Evolutionary conservation across 2,113 vertebrate species (phyloP), one percentile per base, ranked within the genome.

Genomic region (Prunella himalayana): DNA sequence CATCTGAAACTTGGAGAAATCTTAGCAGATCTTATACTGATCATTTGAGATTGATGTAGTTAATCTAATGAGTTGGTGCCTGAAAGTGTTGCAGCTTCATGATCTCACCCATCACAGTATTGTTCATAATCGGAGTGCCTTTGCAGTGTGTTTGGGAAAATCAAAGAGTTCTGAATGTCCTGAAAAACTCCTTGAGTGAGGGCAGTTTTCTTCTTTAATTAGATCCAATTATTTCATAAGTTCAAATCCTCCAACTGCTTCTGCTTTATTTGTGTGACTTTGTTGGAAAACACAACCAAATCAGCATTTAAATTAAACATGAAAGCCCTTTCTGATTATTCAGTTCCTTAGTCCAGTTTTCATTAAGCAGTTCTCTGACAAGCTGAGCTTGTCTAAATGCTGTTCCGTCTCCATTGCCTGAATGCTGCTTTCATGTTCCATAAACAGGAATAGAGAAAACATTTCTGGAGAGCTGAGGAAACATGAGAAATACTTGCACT

Each of bases 261-360:
- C 79, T 88, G n/a, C 47, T 88, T 83, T 92, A 57, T 88, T 96
- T 93, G 47, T 3, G 1, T 86, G 66, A 54, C 44, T 92, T 93
- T 82, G 21, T 27, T 59, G 49, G 63, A 71, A 73, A 90, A 65
- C 51, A 64, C 51, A 78, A 60, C 75, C 39, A 80, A 81, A 35
- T 57, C 31, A 66, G 35, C 60, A 61, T 81, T 92, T 92, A 83
- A 78, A 83, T 88, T 77, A 79, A 51, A 54, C 3, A 3, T 70
- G 30, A 63, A 91, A 70, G 27, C 37, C 22, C 19, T 22, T 88
- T 90, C 54, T 72, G 53, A 27, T 69, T 80, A 30, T 82, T 47
- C 33, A n/a, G 24, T 73, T 90, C 44, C 49, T 85, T 69, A 61
- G 61, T 83, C 39, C 39, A 47, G 21, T 90, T 85, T 91, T 59